Evolutionary conservation across 1,140 invertebrate genomes (phyloP), one percentile per base, ranked within the genome.

Genomic region (Drosophila erecta): DNA sequence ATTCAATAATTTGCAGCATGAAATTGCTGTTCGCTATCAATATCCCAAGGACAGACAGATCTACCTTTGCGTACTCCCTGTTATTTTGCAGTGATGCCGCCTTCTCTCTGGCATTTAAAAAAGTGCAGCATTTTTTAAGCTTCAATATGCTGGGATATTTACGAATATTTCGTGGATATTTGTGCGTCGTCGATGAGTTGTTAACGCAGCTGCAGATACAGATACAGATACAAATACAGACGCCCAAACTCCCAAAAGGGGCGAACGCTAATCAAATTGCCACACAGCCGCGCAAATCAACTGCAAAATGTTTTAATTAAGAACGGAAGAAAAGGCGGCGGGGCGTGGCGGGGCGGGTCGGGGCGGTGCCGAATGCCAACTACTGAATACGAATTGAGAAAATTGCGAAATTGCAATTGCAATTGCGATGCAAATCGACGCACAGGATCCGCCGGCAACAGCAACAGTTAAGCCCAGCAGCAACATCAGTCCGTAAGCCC

Each of bases 241-340:
- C 11, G 41, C 20, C 27, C 7, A 10, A 27, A n/a, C 14, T 22
- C 33, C 2, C 11, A 15, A 12, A 33, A 35, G 37, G 46, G 27
- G 46, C 43, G 46, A 37, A 51, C 47, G 44, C 79, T 81, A 83
- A 81, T 83, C 74, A 84, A 79, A 81, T 81, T 81, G 72, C 44
- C 59, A 43, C 64, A 49, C 64, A 27, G 43, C 15, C 51, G 43
- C 37, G 35, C 17, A 70, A 70, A 70, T 71, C 66, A 71, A 72
- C 55, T 72, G 55, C 46, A 72, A 72, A 76, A 76, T 76, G 72
- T 75, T 75, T 75, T 74, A 75, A 75, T 74, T 75, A 75, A 65
- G 53, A 65, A 51, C 11, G 17, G 17, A 53, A 71, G 55, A 55
- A 51, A 22, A 43, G 8, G 44, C 27, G 44, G 20, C 14, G 35